Base-by-base conservation (phyloP, 1,140 invertebrate species). In the Tachypleus tridentatus region DNA sequence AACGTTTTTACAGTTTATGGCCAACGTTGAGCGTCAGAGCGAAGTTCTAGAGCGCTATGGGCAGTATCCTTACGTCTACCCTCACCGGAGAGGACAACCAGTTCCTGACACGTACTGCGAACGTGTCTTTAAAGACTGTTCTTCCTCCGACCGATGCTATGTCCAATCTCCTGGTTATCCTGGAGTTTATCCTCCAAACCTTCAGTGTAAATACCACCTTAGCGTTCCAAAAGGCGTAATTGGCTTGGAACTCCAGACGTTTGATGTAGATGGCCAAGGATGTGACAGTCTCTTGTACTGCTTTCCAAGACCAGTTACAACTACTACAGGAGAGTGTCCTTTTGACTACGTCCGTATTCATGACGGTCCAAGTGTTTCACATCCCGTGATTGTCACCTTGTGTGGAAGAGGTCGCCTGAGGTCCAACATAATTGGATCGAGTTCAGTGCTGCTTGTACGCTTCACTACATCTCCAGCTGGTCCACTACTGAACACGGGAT, bases 211-310 rank as follows among this genome's bases (percentile, higher is more conserved):
- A 29, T 72, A 71, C 64, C 65, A 64, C 48, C 58, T 72, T 4
- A 70, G 64, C 49, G 69, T 72, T 54, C 51, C 62, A 5, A 63
- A 72, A 51, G 65, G 65, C 47, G 53, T 72, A 8, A 68, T 70
- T 48, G 67, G 67, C 6, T 59, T 72, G 8, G 71, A 72, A 51
- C 47, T 72, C 9, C 68, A 65, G 0, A 58, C 64, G 4, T 93
- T 95, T 77, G 92, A 93, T 71, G 90, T 95, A 64, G 91, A 94
- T 72, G 91, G 91, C 0, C 90, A 93, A 72, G 81, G 91, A 61
- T 95, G 92, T 74, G 91, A 94, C 75, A 93, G 93, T 75, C 90
- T 93, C 66, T 92, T 95, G 86, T 91, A 91, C 3, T 95, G 92
- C 73, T 91, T 91, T 9, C 93, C 94, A 84, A 81, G 90, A 67